phyloP scores from a whole-genome alignment of 1,140 invertebrate genomes.

The fruit fly (Drosophila melanogaster) region Release_6_plus_ISO1_MT NT_033777.3:26035001-26035500 shows the following conservation, averaged over 20 bases:
- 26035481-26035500: not conserved
- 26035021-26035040: slow-evolving; percentile 84
- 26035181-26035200: slow-evolving; percentile 49
- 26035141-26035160: slow-evolving; percentile 70
- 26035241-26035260: slow-evolving; percentile 53
- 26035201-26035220: slow-evolving; percentile 65
- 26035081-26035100: slow-evolving; percentile 82
- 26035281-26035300: slow-evolving; percentile 82
- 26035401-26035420: slow-evolving; percentile 65
- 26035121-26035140: slow-evolving; percentile 47
- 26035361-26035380: slow-evolving; percentile 78
- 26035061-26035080: slow-evolving; percentile 83
- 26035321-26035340: slow-evolving; percentile 45
- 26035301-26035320: slow-evolving; percentile 16
- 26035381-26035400: slow-evolving; percentile 65
- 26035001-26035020: slow-evolving; percentile 71
- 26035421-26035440: slow-evolving; percentile 74
- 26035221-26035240: slow-evolving; percentile 1
- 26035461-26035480: not conserved
- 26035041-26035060: slow-evolving; percentile 83
- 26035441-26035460: not conserved
- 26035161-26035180: slow-evolving; percentile 69
- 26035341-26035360: slow-evolving; percentile 60
- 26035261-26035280: slow-evolving; percentile 83
- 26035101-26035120: slow-evolving; percentile 45